Evolutionary conservation across 2,888 invertebrate species (phyloP).

Genomic region (Chrysodeixis includens): DNA sequence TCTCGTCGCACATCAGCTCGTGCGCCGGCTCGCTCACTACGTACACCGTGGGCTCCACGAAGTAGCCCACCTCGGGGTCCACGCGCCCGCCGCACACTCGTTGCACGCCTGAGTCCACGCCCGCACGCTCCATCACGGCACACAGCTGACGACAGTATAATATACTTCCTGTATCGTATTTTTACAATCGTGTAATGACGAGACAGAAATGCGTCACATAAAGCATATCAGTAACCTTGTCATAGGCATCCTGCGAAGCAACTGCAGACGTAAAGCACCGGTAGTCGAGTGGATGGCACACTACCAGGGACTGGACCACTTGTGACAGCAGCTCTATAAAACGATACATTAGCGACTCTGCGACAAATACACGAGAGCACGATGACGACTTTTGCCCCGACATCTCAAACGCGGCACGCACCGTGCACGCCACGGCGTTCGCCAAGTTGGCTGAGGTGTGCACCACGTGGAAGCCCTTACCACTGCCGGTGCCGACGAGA

Average conservation of each 20-base stretch:
- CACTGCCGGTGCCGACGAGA: slow-evolving; percentile 97
- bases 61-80: slow-evolving; percentile 94
- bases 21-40: slow-evolving; percentile 93
- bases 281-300: slow-evolving; percentile 94
- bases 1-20: slow-evolving; percentile 95
- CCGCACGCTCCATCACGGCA: slow-evolving; percentile 21
- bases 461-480: slow-evolving; percentile 98
- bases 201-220: no score
- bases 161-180: no score
- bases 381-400: slow-evolving; percentile 99
- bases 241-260: slow-evolving; percentile 95
- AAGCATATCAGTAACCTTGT: slow-evolving; percentile 41
- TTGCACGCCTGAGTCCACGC: slow-evolving; percentile 17
- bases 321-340: slow-evolving; percentile 70
- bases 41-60: slow-evolving; percentile 96
- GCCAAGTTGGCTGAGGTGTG: slow-evolving; percentile 94
- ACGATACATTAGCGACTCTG: slow-evolving; percentile 93
- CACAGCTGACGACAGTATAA: slow-evolving; percentile 64
- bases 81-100: slow-evolving; percentile 94
- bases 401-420: slow-evolving; percentile 96
- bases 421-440: slow-evolving; percentile 93
- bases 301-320: slow-evolving; percentile 92
- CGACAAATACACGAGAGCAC: slow-evolving; percentile 96
- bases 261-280: slow-evolving; percentile 95
- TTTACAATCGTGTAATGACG: no score